Conservation (phyloP, 2,797 vertebrate species). For the Graptemys geographica region DNA sequence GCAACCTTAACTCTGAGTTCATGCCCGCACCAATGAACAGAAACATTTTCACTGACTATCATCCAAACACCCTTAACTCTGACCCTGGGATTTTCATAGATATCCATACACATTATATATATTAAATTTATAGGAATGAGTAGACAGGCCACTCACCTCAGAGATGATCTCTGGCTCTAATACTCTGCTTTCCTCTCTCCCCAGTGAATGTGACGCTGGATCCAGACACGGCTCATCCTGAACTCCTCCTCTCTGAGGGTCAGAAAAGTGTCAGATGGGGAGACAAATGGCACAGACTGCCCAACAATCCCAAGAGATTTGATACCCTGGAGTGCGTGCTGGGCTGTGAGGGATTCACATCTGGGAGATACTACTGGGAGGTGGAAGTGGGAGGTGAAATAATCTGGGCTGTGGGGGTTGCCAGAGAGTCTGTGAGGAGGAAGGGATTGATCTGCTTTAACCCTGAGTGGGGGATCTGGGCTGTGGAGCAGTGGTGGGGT, state of each 20-base stretch:
- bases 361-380: conserved; percentile 86
- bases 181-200: conserved; percentile 3
- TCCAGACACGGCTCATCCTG: conserved; percentile 82
- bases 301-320: conserved; percentile 82
- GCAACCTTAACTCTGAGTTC: no score
- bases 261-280: conserved; percentile 79
- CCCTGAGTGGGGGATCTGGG: no score
- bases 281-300: conserved; percentile 54
- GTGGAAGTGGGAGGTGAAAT: conserved; percentile 81
- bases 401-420: conserved; percentile 85
- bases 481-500: no score
- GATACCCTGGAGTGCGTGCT: conserved; percentile 84
- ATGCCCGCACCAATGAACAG: no score
- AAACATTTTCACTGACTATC: no score
- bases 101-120: no score
- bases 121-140: no score
- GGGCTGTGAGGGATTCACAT: conserved; percentile 81
- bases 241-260: conserved; percentile 78
- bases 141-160: no score
- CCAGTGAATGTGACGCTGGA: conserved; percentile 16
- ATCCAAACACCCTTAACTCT: no score
- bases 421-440: conserved; percentile 80
- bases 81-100: no score
- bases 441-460: conserved; percentile 67
- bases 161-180: no score